A percentile compares a stretch with the other conserved stretches of the same genome.
Evolutionary conservation across 2,797 vertebrate species (phyloP).

Genomic region (Acanthurus leucopareius): DNA sequence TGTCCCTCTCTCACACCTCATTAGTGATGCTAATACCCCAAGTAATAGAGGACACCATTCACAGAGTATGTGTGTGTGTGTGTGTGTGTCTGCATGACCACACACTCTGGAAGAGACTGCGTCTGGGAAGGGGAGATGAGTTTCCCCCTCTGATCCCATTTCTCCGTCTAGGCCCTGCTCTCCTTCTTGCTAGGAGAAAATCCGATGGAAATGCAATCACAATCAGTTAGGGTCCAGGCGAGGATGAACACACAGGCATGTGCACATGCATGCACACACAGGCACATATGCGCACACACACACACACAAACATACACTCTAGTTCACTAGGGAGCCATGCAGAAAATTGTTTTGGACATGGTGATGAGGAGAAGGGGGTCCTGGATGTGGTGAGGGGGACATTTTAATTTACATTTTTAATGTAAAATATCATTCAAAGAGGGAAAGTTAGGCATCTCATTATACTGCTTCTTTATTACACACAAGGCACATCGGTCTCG

Average conservation of each 20-base stretch:
- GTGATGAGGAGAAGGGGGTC: constrained; percentile 76
- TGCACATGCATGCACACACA: constrained; percentile 34
- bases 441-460: constrained; percentile 86
- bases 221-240: constrained; percentile 83
- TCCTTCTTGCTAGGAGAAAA: constrained; percentile 74
- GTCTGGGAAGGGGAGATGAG: constrained; percentile 80
- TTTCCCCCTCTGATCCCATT: constrained; percentile 79
- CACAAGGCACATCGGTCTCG: constrained; percentile 78
- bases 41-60: constrained; percentile 80
- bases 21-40: constrained; percentile 83
- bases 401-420: constrained; percentile 89
- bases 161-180: constrained; percentile 68
- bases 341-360: constrained; percentile 89
- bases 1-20: constrained; percentile 80
- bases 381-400: constrained; percentile 60
- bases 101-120: constrained; percentile 63
- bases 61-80: constrained; percentile 34
- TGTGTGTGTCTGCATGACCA: constrained; percentile 47
- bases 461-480: constrained; percentile 82
- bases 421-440: constrained; percentile 86
- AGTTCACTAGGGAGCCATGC: constrained; percentile 82
- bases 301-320: constrained; percentile 51
- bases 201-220: constrained; percentile 84
- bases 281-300: constrained; percentile 13
- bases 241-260: constrained; percentile 58